These are phyloP conservation scores for Eriosoma lanigerum DNA, from an alignment of 1,140 invertebrate species.

Conservation along the genomic window DNA sequence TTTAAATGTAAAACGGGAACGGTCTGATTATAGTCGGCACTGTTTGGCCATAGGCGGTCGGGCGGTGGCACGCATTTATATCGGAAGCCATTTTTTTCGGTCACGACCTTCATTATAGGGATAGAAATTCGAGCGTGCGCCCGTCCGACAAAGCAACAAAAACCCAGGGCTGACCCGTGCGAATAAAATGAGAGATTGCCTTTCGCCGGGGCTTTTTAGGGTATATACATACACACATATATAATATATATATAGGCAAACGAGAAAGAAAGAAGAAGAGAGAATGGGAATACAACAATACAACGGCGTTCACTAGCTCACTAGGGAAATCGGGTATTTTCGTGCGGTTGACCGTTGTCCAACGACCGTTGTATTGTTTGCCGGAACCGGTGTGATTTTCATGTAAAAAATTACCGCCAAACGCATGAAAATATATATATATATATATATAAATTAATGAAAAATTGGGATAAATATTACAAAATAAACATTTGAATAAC, in stretches of 20 bases:
- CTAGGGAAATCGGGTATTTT: slow-evolving; percentile 38
- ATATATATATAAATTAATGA: too few species aligned
- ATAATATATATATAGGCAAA: neutral
- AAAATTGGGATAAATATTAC: too few species aligned
- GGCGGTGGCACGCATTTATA: neutral
- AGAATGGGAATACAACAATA: neutral
- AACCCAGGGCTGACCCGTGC: slow-evolving; percentile 20
- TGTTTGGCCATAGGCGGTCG: neutral
- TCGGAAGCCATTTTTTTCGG: neutral
- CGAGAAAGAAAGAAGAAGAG: neutral
- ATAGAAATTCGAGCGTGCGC: neutral
- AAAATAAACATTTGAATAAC: too few species aligned
- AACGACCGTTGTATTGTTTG: slow-evolving; percentile 27
- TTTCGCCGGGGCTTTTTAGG: neutral
- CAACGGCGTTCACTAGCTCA: neutral
- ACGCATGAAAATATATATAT: neutral
- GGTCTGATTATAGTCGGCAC: neutral
- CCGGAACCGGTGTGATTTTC: neutral
- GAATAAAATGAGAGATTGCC: slow-evolving; percentile 37
- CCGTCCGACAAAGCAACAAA: slow-evolving; percentile 16
- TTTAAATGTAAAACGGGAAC: neutral
- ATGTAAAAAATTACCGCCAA: slow-evolving; percentile 30
- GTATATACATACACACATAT: too few species aligned
- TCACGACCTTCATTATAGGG: slow-evolving; percentile 18
- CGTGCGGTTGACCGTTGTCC: slow-evolving; percentile 16